Base-by-base conservation (phyloP, 1,140 invertebrate species). In the Lerema accius region DNA sequence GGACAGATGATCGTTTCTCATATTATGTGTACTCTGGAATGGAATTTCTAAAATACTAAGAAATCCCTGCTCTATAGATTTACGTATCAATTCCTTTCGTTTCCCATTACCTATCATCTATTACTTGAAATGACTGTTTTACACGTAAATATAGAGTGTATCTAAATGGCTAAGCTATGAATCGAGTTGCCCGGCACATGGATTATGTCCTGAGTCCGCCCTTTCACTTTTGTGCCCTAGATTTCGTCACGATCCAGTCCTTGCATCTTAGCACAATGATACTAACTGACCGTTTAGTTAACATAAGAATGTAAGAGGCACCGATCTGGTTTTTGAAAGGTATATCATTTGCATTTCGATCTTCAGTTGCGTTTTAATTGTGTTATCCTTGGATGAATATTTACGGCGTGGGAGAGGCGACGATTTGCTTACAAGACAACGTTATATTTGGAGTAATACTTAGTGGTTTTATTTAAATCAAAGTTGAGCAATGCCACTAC, bases 201-300 rank as follows among this genome's bases (percentile, higher is more conserved):
- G 55, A 58, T 58, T 58, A 58, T 45, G 40, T 58, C 55, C 55
- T 58, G 42, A 37, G 15, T 23, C n/a, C 42, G 42, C 55, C 55
- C 55, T 58, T 58, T 58, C 55, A 58, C 55, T 58, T 58, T 45
- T 58, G 55, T 58, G 55, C 42, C 55, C 55, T 58, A 58, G 55
- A 58, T 58, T 58, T 58, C 42, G 55, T 58, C 55, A 58, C 55
- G 55, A 58, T 45, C 23, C 42, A 28, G 55, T 58, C 42, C 42
- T 58, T 45, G 26, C 53, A 35, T 58, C 55, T 58, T 19, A 58
- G 28, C 28, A 58, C 42, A 58, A 58, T 56, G 53, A 56, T 58
- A 28, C 10, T 46, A 28, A 46, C 10, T 58, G 55, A 58, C 55
- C 55, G 28, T 58, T 58, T 58, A 58, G 26, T 58, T 58, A 58